Evolutionary conservation across 2,113 vertebrate genomes (phyloP).

Genomic region (Parotia lawesii): DNA sequence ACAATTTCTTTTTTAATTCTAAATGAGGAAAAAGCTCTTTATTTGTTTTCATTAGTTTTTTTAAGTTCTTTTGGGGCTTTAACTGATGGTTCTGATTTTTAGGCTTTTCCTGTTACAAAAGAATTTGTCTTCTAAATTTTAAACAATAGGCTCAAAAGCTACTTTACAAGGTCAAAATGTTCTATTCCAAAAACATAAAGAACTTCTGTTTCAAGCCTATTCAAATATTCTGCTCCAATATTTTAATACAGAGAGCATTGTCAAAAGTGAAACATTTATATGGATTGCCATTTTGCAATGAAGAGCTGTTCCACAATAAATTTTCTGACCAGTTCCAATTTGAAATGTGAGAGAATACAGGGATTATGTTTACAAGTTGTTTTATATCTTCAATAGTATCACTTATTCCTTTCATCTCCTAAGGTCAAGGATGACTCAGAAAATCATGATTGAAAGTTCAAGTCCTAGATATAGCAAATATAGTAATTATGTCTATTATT

Average conservation of each 20-base stretch:
- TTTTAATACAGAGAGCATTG: neutral
- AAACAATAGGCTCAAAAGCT: neutral
- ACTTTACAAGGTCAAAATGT: neutral
- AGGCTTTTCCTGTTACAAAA: neutral
- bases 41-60: neutral
- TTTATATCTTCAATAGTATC: neutral
- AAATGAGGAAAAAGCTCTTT: neutral
- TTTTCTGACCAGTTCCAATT: neutral
- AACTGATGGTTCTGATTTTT: neutral
- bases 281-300: neutral
- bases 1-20: neutral
- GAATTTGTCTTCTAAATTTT: neutral
- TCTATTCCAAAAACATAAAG: neutral
- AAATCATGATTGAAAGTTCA: neutral
- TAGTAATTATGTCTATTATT: neutral
- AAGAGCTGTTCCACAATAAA: neutral
- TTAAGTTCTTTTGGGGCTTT: neutral
- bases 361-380: slow-evolving; percentile 3
- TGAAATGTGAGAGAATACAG: neutral
- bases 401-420: neutral
- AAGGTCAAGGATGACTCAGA: neutral
- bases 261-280: neutral
- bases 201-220: neutral
- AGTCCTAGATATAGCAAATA: neutral
- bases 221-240: neutral